These are phyloP conservation scores for Babyrousa celebensis DNA, from an alignment of 2,797 vertebrate species.

Conservation along the genomic window DNA sequence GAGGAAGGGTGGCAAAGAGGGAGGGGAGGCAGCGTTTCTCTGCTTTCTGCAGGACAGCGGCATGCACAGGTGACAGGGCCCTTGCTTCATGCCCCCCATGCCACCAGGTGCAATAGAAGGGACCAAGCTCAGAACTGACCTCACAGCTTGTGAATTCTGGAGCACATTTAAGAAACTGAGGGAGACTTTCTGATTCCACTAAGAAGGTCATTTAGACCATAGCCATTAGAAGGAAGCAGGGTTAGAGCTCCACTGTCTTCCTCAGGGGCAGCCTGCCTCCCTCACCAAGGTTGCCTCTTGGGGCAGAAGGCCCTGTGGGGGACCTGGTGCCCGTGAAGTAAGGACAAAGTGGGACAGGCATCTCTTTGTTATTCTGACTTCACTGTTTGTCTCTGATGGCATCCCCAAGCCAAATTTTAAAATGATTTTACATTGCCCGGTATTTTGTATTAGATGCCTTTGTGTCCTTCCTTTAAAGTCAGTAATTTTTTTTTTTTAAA, in stretches of 20 bases:
- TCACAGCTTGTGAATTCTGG: background rate
- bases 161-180: background rate
- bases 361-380: background rate
- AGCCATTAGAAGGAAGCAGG: background rate
- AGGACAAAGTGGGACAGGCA: background rate
- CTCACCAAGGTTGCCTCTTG: background rate
- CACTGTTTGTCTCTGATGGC: background rate
- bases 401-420: background rate
- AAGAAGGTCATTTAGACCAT: background rate
- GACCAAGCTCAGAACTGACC: background rate
- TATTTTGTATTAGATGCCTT: background rate
- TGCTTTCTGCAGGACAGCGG: no score
- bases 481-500: background rate
- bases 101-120: background rate
- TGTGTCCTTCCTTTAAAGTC: background rate
- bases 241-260: accelerated
- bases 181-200: background rate
- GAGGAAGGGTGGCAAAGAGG: background rate
- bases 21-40: background rate
- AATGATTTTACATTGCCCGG: background rate
- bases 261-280: background rate
- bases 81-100: background rate
- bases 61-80: no score
- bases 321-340: accelerated
- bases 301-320: background rate